Evolutionary conservation across 2,113 vertebrate species (phyloP).

Genomic region (Takifugu bimaculatus): DNA sequence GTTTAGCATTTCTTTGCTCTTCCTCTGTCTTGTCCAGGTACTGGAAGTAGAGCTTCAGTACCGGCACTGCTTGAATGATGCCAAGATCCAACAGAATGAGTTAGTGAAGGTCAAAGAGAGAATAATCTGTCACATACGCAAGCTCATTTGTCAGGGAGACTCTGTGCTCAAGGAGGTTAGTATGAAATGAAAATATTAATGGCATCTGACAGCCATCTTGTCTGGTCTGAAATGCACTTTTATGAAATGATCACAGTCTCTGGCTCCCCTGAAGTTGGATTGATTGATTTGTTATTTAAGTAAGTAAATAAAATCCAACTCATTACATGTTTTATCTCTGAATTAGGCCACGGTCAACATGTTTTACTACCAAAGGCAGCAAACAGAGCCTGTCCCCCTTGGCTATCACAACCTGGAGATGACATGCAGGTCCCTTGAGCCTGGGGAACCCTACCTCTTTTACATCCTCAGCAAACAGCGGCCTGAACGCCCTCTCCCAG

Average conservation of each 20-base stretch:
- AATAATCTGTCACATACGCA: conserved; percentile 84
- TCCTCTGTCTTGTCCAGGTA: conserved; percentile 61
- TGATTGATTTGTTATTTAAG: background rate
- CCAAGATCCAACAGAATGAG: conserved; percentile 76
- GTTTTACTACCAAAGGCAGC: conserved; percentile 78
- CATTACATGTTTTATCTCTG: background rate
- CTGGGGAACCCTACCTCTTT: conserved; percentile 81
- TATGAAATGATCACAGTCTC: background rate
- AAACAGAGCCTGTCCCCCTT: conserved; percentile 76
- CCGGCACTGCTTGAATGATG: conserved; percentile 75
- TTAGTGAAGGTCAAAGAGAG: conserved; percentile 80
- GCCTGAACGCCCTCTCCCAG: conserved; percentile 53
- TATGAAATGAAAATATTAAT: background rate
- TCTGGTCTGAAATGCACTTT: background rate
- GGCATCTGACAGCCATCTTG: background rate
- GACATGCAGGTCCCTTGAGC: conserved; percentile 78
- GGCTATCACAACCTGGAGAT: conserved; percentile 77
- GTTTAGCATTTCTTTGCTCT: background rate
- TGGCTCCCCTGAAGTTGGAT: background rate
- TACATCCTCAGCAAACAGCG: conserved; percentile 73
- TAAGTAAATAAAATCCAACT: background rate
- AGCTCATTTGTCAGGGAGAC: conserved; percentile 89
- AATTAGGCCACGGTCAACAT: conserved; percentile 86
- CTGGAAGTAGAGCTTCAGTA: conserved; percentile 78
- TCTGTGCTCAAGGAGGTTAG: conserved; percentile 85